Evolutionary conservation across 2,797 vertebrate genomes (phyloP).

Genomic region (Peromyscus aztecus): DNA sequence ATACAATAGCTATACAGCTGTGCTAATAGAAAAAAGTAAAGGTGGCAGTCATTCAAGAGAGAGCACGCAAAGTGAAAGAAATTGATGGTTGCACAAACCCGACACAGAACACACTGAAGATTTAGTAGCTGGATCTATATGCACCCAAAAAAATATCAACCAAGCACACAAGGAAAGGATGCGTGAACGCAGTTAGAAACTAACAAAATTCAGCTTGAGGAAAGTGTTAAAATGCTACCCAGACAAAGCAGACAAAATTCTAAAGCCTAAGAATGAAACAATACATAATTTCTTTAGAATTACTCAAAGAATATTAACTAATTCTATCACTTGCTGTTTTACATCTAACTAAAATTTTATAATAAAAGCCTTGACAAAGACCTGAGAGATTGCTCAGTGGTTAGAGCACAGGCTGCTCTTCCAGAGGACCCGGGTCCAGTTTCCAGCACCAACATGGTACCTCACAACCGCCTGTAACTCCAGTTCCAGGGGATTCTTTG

Average conservation of each 20-base stretch:
- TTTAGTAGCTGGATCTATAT: conserved; percentile 28
- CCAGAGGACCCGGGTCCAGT: not conserved
- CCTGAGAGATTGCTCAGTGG: not conserved
- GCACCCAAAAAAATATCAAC: conserved; percentile 51
- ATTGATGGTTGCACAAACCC: not conserved
- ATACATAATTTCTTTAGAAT: conserved; percentile 33
- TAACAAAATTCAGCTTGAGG: not conserved
- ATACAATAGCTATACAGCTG: not conserved
- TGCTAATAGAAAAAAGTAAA: not conserved
- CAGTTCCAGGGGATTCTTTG: not conserved
- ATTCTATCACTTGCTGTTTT: conserved; percentile 50
- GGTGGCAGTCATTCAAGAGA: not conserved
- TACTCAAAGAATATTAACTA: not conserved
- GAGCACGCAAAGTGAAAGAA: conserved; percentile 20
- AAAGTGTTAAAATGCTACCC: not conserved
- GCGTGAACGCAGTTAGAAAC: not conserved
- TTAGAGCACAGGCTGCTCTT: not conserved
- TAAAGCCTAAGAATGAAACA: not conserved
- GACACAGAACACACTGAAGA: not conserved
- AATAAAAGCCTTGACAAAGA: not conserved
- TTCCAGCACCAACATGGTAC: not conserved
- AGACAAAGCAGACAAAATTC: not conserved
- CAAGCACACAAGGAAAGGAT: conserved; percentile 11
- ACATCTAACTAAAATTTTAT: conserved; percentile 34
- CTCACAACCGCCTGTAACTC: not conserved